Evolutionary conservation across 2,797 vertebrate species (phyloP), one percentile per base, ranked within the genome.

Genomic region (Microcaecilia unicolor): DNA sequence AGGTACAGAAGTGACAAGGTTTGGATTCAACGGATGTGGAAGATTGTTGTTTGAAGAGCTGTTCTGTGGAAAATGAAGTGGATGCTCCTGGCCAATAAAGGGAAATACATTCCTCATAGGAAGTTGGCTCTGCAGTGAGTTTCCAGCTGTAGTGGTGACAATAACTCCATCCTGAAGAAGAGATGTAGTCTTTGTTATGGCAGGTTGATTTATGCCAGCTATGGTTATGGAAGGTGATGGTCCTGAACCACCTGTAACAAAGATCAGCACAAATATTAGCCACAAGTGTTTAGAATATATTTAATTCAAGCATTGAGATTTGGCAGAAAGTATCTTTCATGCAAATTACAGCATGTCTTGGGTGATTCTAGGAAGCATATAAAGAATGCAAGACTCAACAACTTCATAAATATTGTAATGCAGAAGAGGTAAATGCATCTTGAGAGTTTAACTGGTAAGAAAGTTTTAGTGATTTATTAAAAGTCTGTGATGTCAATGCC

Each of bases 121-220:
- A 58, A 80, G 74, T 60, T 84, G 83, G 54, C 53, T 74, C 60
- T 73, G 81, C 28, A 83, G 63, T 16, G 80, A 58, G 54, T 65
- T 69, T 59, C 82, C 82, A 27, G 80, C 65, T 33, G 83, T 79
- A 1, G 79, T 84, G 48, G 81, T 82, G 60, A 87, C 79, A 21
- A 84, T 85, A 29, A 84, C 78, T 9, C 84, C 82, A 4, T 85
- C 83, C 20, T 85, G 82, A 20, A 85, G 81, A 54, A 86, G 76
- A 3, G 82, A 86, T 4, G 80, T 85, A 34, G 83, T 85, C 72
- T 84, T 83, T 23, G 83, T 87, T 60, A 84, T 83, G 68, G 82
- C 81, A 13, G 80, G 78, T 44, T 84, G 81, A 74, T 45, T 77
- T 61, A 57, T 65, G 59, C 82, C 82, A n/a, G 83, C 79, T 65